A percentile compares a stretch with the other conserved stretches of the same genome.
Conservation (phyloP, 2,113 vertebrate genomes). For the Tachycineta bicolor region DNA sequence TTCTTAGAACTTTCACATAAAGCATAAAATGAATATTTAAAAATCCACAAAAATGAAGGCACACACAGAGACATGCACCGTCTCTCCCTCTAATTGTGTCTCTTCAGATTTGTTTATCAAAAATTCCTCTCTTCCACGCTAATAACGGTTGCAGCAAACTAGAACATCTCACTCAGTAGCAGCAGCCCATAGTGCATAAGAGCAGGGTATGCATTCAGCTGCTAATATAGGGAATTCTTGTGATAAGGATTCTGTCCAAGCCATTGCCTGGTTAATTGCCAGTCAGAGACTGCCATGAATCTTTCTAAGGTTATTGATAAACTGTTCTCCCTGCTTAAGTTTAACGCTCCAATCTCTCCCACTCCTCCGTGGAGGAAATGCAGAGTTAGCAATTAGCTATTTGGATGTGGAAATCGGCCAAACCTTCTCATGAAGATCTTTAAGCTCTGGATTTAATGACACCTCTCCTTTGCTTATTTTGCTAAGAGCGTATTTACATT, state of each 20-base stretch:
- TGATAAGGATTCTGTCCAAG: not conserved
- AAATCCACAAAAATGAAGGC: not conserved
- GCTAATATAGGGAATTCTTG: not conserved
- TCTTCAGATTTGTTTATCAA: not conserved
- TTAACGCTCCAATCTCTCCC: not conserved
- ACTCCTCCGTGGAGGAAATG: not conserved
- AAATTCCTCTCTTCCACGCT: not conserved
- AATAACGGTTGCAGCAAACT: not conserved
- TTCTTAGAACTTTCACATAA: not conserved
- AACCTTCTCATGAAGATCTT: not conserved
- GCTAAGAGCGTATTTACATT: not conserved
- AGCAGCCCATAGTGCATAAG: accelerated
- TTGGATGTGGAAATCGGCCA: not conserved
- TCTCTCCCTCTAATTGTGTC: not conserved
- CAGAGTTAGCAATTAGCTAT: not conserved
- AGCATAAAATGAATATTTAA: not conserved
- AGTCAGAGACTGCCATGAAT: not conserved
- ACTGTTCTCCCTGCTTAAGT: not conserved
- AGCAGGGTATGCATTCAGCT: not conserved
- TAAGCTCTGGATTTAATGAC: not conserved
- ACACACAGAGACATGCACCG: not conserved
- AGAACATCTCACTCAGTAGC: not conserved
- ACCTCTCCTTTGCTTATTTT: not conserved
- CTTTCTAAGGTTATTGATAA: not conserved
- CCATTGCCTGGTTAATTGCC: not conserved